A percentile compares a stretch with the other conserved stretches of the same genome.
Conservation (phyloP, 2,113 vertebrate species). For the Trogon surrucura region DNA sequence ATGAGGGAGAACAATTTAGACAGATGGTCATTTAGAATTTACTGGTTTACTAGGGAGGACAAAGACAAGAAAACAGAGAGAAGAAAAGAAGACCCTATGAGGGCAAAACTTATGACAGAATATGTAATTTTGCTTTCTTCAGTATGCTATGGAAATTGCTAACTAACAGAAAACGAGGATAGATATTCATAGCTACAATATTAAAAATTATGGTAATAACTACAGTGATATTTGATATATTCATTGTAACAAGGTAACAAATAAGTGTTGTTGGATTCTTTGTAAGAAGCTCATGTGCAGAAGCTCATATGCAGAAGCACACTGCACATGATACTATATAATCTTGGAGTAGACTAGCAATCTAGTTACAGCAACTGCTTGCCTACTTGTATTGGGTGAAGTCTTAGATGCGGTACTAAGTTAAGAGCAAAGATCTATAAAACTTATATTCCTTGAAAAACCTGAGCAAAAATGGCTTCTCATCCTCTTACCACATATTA, state of each 20-base stretch:
- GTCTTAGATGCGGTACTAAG: not conserved
- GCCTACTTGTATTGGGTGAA: not conserved
- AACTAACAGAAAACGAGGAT: not conserved
- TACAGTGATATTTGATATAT: not conserved
- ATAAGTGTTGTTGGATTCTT: not conserved
- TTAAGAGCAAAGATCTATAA: not conserved
- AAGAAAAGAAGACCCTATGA: not conserved
- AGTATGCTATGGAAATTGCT: not conserved
- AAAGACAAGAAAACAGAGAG: not conserved
- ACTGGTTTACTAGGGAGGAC: not conserved
- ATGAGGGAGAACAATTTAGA: slow-evolving; percentile 28
- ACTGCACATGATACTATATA: not conserved
- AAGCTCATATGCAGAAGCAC: not conserved
- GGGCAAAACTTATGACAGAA: not conserved
- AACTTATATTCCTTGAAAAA: not conserved
- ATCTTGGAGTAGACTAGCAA: not conserved
- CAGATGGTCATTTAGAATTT: slow-evolving; percentile 71
- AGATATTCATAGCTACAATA: not conserved
- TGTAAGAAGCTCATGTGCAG: not conserved
- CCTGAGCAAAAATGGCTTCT: not conserved
- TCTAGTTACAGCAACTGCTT: not conserved
- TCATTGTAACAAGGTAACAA: not conserved
- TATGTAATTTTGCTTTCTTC: not conserved
- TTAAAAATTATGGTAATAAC: not conserved
- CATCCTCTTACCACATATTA: not conserved